phyloP scores from a whole-genome alignment of 2,888 invertebrate genomes.

The Dynastes maya region DNA sequence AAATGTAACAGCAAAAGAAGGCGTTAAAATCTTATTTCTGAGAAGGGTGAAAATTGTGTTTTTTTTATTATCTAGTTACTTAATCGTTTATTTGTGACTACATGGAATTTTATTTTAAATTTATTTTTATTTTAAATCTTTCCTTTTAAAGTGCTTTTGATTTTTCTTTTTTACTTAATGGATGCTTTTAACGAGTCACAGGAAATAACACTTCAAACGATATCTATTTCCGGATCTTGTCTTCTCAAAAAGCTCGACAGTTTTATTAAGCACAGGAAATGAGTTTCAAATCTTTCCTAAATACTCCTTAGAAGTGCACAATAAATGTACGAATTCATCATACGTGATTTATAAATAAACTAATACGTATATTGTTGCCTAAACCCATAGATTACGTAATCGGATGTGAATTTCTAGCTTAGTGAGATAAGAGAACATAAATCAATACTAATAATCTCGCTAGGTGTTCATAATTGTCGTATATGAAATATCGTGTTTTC shows the following conservation, averaged over 20 bases:
- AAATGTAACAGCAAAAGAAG: neutral
- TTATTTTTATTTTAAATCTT: too few relatives aligned
- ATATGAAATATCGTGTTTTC: neutral
- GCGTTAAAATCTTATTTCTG: neutral
- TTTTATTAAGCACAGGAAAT: neutral
- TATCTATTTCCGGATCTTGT: too few relatives aligned
- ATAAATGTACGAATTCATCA: neutral
- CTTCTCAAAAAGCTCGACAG: too few relatives aligned
- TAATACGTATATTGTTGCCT: conserved; percentile 2
- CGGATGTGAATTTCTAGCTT: conserved; percentile 9
- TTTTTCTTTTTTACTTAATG: too few relatives aligned
- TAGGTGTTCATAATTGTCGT: neutral
- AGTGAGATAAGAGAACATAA: neutral
- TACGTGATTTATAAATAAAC: neutral
- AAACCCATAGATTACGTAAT: conserved; percentile 18
- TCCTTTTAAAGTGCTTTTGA: too few relatives aligned
- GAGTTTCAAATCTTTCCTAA: neutral
- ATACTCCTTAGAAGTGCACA: neutral
- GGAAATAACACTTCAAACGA: too few relatives aligned
- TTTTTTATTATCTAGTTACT: neutral
- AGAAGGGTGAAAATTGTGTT: neutral
- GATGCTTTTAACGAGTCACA: too few relatives aligned
- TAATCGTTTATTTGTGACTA: neutral
- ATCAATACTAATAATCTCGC: conserved; percentile 16
- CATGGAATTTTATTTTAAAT: too few relatives aligned